Evolutionary conservation across 2,797 vertebrate genomes (phyloP).

Genomic region (Hirundo rustica): DNA sequence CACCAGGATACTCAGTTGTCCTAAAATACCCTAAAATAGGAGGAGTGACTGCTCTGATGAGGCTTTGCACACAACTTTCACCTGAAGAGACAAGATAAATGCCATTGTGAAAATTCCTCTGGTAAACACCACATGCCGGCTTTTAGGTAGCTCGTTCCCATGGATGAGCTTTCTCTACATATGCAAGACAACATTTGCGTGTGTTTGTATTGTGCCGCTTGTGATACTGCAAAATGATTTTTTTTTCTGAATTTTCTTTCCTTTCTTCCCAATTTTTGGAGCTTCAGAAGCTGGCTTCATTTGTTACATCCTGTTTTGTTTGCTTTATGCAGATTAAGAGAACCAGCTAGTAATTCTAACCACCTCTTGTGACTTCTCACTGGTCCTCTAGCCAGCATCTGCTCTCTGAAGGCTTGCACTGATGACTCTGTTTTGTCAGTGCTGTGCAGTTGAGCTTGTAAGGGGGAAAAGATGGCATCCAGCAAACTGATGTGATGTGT

Average conservation of each 20-base stretch:
- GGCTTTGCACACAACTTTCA: background rate
- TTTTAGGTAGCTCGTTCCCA: background rate
- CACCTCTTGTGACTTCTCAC: background rate
- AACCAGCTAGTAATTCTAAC: background rate
- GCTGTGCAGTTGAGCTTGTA: background rate
- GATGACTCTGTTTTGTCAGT: background rate
- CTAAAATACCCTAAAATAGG: background rate
- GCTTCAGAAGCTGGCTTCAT: background rate
- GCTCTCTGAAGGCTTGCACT: background rate
- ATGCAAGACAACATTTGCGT: background rate
- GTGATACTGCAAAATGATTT: background rate
- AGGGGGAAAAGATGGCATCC: background rate
- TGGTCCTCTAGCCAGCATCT: background rate
- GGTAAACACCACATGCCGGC: background rate
- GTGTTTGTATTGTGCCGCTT: background rate
- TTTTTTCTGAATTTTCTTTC: background rate
- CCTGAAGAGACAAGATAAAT: background rate
- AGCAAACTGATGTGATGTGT: background rate
- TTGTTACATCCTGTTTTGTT: background rate
- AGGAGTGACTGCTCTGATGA: background rate
- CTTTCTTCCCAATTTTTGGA: background rate
- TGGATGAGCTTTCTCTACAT: background rate
- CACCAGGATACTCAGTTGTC: background rate
- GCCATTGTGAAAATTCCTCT: accelerated
- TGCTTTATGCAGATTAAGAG: background rate